phyloP scores from a whole-genome alignment of 2,888 invertebrate genomes.

The Amaurobius ferox region DNA sequence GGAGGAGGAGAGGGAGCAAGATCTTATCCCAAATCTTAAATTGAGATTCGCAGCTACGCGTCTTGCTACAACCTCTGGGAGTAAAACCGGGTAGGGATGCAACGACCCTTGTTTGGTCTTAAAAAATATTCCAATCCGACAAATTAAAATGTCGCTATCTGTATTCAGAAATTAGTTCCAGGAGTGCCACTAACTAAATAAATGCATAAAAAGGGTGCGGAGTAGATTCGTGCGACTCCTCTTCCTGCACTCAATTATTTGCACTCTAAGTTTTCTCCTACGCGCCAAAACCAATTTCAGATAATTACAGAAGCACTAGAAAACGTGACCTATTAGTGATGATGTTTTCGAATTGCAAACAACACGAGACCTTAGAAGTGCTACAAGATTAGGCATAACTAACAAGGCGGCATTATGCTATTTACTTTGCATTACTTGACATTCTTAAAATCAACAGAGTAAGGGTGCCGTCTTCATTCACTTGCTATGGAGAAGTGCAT shows the following conservation, averaged over 20 bases:
- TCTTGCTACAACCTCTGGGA: too few relatives aligned
- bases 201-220: neutral
- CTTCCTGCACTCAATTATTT: slow-evolving; percentile 38
- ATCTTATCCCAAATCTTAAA: too few relatives aligned
- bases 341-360: slow-evolving; percentile 57
- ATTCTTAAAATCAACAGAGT: slow-evolving; percentile 25
- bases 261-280: slow-evolving; percentile 53
- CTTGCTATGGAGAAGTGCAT: neutral
- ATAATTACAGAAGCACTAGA: slow-evolving; percentile 62
- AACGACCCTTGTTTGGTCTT: neutral
- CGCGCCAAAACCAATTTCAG: slow-evolving; percentile 51
- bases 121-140: neutral
- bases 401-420: slow-evolving; percentile 33
- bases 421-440: slow-evolving; percentile 42
- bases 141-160: slow-evolving; percentile 8
- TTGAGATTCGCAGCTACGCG: too few relatives aligned
- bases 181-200: slow-evolving; percentile 5
- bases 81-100: too few relatives aligned
- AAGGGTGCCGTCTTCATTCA: slow-evolving; percentile 4
- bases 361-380: slow-evolving; percentile 54
- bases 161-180: neutral
- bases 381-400: slow-evolving; percentile 49
- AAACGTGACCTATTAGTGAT: slow-evolving; percentile 66
- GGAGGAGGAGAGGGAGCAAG: too few relatives aligned
- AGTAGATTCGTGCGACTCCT: neutral